Evolutionary conservation across 2,113 vertebrate genomes (phyloP).

Genomic region (Stomatorhinus ivindoensis): DNA sequence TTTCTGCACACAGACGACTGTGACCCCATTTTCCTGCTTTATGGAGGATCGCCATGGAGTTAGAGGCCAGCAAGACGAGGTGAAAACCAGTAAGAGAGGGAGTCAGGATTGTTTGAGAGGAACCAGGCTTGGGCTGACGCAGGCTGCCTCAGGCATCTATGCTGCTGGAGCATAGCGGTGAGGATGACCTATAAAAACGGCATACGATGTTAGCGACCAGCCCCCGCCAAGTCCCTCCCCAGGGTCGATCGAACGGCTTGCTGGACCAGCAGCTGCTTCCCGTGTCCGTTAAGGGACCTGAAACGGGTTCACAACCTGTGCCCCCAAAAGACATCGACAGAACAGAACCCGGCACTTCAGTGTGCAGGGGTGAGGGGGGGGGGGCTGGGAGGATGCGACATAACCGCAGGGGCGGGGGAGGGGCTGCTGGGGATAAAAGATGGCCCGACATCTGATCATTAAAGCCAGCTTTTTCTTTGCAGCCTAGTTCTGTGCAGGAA

Average conservation of each 20-base stretch:
- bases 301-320: not conserved
- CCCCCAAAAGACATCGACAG: not conserved
- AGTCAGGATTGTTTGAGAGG: slow-evolving; percentile 29
- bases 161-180: slow-evolving; percentile 30
- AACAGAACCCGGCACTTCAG: not conserved
- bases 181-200: slow-evolving; percentile 45
- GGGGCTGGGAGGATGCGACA: not conserved
- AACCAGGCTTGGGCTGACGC: slow-evolving; percentile 45
- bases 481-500: slow-evolving; percentile 44
- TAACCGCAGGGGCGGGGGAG: slow-evolving; percentile 5
- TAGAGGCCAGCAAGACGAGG: not conserved
- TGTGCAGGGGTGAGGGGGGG: not conserved
- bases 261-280: not conserved
- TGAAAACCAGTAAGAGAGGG: not conserved
- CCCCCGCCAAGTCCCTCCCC: not conserved
- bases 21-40: not conserved
- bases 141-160: slow-evolving; percentile 30
- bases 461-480: slow-evolving; percentile 42
- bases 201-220: slow-evolving; percentile 24
- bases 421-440: not conserved
- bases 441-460: slow-evolving; percentile 40
- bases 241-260: not conserved
- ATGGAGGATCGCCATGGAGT: not conserved
- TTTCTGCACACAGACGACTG: not conserved
- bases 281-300: not conserved